phyloP scores from a whole-genome alignment of 2,113 vertebrate species.

The Melanerpes aurifrons region DNA sequence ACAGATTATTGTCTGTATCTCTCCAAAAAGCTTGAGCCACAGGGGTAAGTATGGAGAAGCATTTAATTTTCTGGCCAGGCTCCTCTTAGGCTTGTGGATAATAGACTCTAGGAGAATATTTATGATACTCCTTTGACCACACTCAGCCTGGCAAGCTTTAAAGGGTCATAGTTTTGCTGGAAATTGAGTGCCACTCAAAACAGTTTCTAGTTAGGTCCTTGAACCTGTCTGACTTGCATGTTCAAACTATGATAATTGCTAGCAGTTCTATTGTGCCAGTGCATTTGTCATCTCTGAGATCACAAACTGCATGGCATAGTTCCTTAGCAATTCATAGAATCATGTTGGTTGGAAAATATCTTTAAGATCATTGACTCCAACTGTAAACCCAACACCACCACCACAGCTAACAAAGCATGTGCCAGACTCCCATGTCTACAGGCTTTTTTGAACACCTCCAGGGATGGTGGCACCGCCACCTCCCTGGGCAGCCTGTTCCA shows the following conservation, averaged over 20 bases:
- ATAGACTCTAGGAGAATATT: neutral
- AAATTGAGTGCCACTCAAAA: neutral
- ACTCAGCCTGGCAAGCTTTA: neutral
- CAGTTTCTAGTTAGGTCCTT: neutral
- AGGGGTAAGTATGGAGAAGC: neutral
- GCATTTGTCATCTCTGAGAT: neutral
- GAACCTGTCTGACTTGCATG: neutral
- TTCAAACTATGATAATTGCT: fast-evolving
- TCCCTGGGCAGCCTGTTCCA: no score
- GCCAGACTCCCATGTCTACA: no score
- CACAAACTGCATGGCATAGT: neutral
- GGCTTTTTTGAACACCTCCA: no score
- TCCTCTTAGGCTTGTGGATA: neutral
- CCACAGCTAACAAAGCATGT: no score
- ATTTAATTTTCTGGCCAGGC: neutral
- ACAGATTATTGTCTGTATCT: neutral
- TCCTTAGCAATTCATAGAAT: neutral
- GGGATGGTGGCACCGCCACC: no score
- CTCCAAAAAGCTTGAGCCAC: neutral
- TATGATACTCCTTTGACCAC: neutral
- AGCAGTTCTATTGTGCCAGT: neutral
- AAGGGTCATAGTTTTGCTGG: neutral
- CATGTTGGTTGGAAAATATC: no score
- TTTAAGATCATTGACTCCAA: no score
- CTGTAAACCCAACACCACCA: no score